Conservation (phyloP, 1,140 invertebrate species). For the Aleiodes sp. region DNA sequence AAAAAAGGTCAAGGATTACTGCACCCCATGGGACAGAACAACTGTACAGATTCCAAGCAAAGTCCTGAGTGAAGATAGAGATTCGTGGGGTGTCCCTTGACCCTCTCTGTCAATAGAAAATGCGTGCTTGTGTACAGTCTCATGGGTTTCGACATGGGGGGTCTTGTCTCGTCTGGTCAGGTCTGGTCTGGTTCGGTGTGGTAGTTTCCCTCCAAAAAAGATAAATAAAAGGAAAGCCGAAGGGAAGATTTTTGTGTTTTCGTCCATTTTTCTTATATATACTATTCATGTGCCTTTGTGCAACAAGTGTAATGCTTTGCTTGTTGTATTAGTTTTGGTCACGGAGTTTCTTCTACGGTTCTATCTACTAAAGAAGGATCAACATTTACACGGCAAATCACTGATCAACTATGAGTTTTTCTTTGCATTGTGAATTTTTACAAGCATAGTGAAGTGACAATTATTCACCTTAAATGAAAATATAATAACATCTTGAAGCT, state of each 20-base stretch:
- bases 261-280: not conserved
- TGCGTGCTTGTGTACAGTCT: conserved; percentile 42
- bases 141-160: conserved; percentile 36
- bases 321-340: conserved; percentile 29
- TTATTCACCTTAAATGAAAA: too few relatives aligned
- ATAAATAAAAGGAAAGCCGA: conserved; percentile 6
- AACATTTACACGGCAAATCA: conserved; percentile 2
- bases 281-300: conserved; percentile 30
- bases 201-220: conserved; percentile 11
- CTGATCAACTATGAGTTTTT: not conserved
- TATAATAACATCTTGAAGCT: too few relatives aligned
- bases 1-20: conserved; percentile 50
- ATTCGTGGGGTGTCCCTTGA: not conserved
- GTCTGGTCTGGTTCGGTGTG: conserved; percentile 14
- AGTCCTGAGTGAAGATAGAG: conserved; percentile 21
- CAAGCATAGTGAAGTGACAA: too few relatives aligned
- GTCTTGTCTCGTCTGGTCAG: conserved; percentile 26
- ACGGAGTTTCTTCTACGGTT: conserved; percentile 28
- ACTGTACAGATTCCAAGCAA: conserved; percentile 33
- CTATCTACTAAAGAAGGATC: conserved; percentile 21
- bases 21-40: conserved; percentile 33
- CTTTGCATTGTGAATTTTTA: too few relatives aligned
- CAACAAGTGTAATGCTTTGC: conserved; percentile 50
- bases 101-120: conserved; percentile 47
- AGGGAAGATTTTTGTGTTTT: conserved; percentile 24